Base-by-base conservation (phyloP, 2,888 invertebrate species). In the Drosophila phalerata region DNA sequence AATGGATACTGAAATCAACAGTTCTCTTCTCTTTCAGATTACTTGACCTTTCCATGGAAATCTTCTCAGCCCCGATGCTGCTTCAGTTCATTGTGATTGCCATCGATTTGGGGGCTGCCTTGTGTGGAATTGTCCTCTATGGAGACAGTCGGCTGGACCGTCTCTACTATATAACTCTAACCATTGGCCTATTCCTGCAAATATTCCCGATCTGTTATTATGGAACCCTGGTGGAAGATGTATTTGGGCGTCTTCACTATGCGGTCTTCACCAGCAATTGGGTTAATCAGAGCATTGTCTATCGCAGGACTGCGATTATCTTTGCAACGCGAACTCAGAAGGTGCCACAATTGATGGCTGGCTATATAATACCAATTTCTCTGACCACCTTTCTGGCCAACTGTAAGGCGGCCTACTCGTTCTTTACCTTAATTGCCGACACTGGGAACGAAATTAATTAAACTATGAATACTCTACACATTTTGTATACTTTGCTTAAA, bases 371-470 rank as follows among this genome's bases (percentile, higher is more conserved):
- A 10, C 73, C 81, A 13, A 88, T 85, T 25, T 57, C 76, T 0
- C 10, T 85, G 25, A 73, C 62, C 58, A 89, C 89, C 1, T 85
- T 86, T 8, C 10, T 76, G 32, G 73, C 71, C 15, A 86, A 62
- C 37, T 79, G 73, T 15, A 89, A 88, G 60, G 79, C 71, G 1
- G 79, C 85, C 40, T 85, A 88, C 48, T 88, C 85, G 5, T 73
- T 84, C n/a, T 89, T 64, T 17, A 79, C 85, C 11, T 3, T 85
- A 1, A 69, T 89, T 13, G 73, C 63, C 9, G 69, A 88, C 13
- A 38, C 38, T 13, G 34, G 34, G 5, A 34, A 34, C 1, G 5
- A 13, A 13, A 5, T 5, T 34, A 34, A 34, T 34, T 13, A 34
- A 34, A 5, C 13, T n/a, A 34, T 2, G 34, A 6, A 28, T 28